Evolutionary conservation across 2,888 invertebrate species (phyloP), one percentile per base, ranked within the genome.

Genomic region (Sphaerophoria taeniata): DNA sequence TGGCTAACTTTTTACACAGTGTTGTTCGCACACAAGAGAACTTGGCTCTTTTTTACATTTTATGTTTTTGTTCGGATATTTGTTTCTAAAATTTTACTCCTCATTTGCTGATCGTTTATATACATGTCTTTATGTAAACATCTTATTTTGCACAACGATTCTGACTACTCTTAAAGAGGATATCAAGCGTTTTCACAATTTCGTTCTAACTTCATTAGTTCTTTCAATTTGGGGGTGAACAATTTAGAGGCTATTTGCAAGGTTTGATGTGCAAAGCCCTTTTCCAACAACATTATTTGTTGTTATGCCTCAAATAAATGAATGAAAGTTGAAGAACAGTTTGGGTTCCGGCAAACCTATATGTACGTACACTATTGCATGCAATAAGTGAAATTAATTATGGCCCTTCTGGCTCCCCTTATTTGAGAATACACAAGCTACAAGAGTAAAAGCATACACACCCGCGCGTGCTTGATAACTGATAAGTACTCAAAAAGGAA

Each of bases 301-400:
- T 67, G 69, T 70, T 76, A 43, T 70, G 76, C 39, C 47, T 31
- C 72, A 80, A 72, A 85, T 73, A 80, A 58, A 80, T 69, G 76
- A 76, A 75, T 80, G 84, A 73, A 75, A 76, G 51, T 61, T 80
- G 34, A 71, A 31, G 61, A 45, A 24, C 24, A 24, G 24, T 24
- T 24, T 24, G 63, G 36, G 87, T n/a, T 51, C 71, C 16, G 53
- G 71, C 67, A 61, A 83, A 77, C 87, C 56, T 58, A 11, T n/a
- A 12, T 49, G 11, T 43, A 43, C 16, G 7, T 24, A 43, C 60
- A 85, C 88, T 87, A 89, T 89, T 89, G 89, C 88, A 89, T 90
- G 90, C 90, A 89, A 89, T 88, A 89, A 89, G 88, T 89, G 88
- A 90, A 90, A 90, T 90, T 90, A 90, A 90, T 90, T 90, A 90